Base-by-base conservation (phyloP, 2,113 vertebrate genomes). In the Passer domesticus region DNA sequence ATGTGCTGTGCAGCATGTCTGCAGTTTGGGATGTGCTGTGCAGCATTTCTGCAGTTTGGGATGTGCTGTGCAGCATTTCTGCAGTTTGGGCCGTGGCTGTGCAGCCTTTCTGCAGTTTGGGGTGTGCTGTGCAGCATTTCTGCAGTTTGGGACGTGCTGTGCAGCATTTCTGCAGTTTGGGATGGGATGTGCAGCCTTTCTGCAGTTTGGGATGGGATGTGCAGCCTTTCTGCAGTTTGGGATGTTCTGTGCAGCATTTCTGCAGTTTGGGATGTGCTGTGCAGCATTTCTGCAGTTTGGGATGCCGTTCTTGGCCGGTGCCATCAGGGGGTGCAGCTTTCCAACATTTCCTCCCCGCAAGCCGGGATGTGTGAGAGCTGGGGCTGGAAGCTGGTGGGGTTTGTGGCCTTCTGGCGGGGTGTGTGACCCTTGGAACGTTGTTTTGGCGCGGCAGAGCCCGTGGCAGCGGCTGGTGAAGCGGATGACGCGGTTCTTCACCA, bases 401-500 rank as follows among this genome's bases (percentile, higher is more conserved):
- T 22, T 19, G 0, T 7, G 33, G 2, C 28, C 13, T 35, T 59
- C 3, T 15, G 10, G 17, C 0, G 12, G 68, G 50, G 6, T 77
- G 22, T 21, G 0, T 68, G 5, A 56, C 63, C 35, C 58, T 2
- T 21, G 69, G 28, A 1, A 4, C 3, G 4, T 2, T 27, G 16
- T 55, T 15, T 5, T 11, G 28, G 67, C 33, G 18, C 2, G 8
- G 55, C 93, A 99, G 99, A 99, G 96, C 25, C 98, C 98, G 2
- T 99, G 99, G 99, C 99, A 99, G 97, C 98, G 99, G 64, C 93
- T 99, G 80, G 99, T 99, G 78, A 98, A 98, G 91, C 95, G 99
- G 93, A 99, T 99, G 99, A 99, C 99, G 0, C 98, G 99, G 10
- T 99, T 99, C 98, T 99, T 99, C 97, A 99, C 99, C 64, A 98